Conservation (phyloP, 2,888 invertebrate species). For the Pseudococcus jackbeardsleyi region DNA sequence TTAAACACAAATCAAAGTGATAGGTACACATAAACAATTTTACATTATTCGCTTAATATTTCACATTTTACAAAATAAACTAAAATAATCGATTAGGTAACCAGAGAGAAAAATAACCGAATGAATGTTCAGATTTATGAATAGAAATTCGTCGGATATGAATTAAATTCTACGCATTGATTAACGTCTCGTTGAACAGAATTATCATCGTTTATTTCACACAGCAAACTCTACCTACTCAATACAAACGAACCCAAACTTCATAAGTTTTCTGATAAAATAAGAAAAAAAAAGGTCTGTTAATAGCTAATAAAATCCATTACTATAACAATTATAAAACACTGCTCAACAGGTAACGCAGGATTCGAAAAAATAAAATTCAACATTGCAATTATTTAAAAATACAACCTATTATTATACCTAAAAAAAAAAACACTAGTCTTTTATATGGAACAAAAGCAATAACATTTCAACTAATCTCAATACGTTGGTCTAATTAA, state of each 20-base stretch:
- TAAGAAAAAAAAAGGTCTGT: too few species aligned
- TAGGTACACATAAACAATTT: constrained; percentile 43
- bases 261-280: neutral
- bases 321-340: constrained; percentile 24
- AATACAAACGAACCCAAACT: neutral
- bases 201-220: neutral
- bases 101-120: constrained; percentile 39
- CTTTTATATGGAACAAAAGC: constrained; percentile 18
- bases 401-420: constrained; percentile 43
- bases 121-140: constrained; percentile 25
- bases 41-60: constrained; percentile 23
- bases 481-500: neutral
- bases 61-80: constrained; percentile 25
- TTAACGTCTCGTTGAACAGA: neutral
- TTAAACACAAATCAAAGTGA: constrained; percentile 49
- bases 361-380: constrained; percentile 1
- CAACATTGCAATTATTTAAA: constrained; percentile 38
- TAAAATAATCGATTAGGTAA: constrained; percentile 47
- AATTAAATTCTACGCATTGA: neutral
- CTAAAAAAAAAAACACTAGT: neutral
- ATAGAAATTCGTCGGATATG: neutral
- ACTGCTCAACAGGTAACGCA: constrained; percentile 33
- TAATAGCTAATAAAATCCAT: neutral
- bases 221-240: neutral
- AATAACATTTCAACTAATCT: neutral